These are phyloP conservation scores for Aselliscus stoliczkanus DNA, from an alignment of 2,797 vertebrate genomes.

Conservation along the genomic window DNA sequence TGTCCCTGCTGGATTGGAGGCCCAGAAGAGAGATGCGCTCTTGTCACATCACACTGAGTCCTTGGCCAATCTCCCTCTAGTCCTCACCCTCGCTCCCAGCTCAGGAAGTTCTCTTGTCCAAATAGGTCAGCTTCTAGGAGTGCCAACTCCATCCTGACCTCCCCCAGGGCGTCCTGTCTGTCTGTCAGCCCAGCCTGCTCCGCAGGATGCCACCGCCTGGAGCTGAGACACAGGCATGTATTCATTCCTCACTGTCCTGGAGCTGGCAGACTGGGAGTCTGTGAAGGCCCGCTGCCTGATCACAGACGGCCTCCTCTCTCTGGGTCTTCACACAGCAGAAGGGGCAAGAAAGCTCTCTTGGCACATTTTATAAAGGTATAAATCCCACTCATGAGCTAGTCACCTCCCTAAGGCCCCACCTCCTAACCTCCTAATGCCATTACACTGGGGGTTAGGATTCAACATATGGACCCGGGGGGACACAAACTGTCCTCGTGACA, in stretches of 20 bases:
- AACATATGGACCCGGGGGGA: not conserved
- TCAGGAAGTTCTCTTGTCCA: not conserved
- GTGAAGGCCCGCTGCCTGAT: too few species aligned
- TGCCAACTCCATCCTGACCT: fast-evolving
- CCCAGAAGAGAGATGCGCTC: not conserved
- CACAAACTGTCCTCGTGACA: not conserved
- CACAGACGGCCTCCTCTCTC: fast-evolving
- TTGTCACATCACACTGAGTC: too few species aligned
- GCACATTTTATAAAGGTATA: not conserved
- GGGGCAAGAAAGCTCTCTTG: not conserved
- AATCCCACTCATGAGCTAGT: not conserved
- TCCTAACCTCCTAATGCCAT: not conserved
- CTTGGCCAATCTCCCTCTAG: not conserved
- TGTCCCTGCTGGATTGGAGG: not conserved
- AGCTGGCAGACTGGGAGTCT: too few species aligned
- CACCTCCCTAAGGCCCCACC: not conserved
- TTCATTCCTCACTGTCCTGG: not conserved
- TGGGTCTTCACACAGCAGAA: fast-evolving
- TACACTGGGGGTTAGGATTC: not conserved
- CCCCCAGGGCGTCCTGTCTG: not conserved
- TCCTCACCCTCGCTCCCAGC: not conserved
- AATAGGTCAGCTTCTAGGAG: fast-evolving
- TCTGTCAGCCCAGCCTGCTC: not conserved
- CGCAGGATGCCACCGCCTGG: fast-evolving
- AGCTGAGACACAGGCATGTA: not conserved